A percentile compares a stretch with the other conserved stretches of the same genome.
phyloP scores from a whole-genome alignment of 2,113 vertebrate species.

The Pimephales promelas region DNA sequence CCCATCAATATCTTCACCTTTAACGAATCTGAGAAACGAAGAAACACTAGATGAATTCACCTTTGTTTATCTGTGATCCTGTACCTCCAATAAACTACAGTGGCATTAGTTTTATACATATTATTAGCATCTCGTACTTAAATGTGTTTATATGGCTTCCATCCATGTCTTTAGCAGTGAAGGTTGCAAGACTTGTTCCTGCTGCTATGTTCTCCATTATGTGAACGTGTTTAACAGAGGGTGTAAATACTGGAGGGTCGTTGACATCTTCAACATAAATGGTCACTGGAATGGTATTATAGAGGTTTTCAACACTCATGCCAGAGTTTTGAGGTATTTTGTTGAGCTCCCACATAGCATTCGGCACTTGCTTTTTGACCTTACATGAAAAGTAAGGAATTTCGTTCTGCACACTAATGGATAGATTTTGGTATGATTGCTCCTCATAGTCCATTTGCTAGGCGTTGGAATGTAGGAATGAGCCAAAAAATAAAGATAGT shows the following conservation, averaged over 20 bases:
- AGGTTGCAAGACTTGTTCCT: slow-evolving; percentile 53
- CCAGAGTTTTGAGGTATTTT: not conserved
- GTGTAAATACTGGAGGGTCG: slow-evolving; percentile 65
- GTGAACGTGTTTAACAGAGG: fast-evolving
- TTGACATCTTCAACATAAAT: slow-evolving; percentile 69
- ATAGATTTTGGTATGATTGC: slow-evolving; percentile 46
- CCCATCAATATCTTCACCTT: slow-evolving; percentile 59
- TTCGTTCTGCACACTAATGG: slow-evolving; percentile 64
- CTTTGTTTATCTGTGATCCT: not conserved
- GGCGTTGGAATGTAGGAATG: not conserved
- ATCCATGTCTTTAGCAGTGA: slow-evolving; percentile 66
- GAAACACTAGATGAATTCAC: not conserved
- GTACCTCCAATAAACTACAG: not conserved
- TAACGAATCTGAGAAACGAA: slow-evolving; percentile 20
- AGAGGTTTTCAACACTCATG: not conserved
- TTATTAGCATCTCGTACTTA: slow-evolving; percentile 51
- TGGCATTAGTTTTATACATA: not conserved
- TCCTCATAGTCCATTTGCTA: slow-evolving; percentile 66
- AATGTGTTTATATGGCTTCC: slow-evolving; percentile 21
- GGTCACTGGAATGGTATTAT: slow-evolving; percentile 34
- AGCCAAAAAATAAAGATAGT: not conserved
- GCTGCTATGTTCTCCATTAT: slow-evolving; percentile 55
- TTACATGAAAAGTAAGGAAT: slow-evolving; percentile 60
- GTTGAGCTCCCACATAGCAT: slow-evolving; percentile 56
- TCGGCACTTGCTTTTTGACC: slow-evolving; percentile 1